Evolutionary conservation across 2,888 invertebrate genomes (phyloP).

Genomic region (Crematogaster levior): DNA sequence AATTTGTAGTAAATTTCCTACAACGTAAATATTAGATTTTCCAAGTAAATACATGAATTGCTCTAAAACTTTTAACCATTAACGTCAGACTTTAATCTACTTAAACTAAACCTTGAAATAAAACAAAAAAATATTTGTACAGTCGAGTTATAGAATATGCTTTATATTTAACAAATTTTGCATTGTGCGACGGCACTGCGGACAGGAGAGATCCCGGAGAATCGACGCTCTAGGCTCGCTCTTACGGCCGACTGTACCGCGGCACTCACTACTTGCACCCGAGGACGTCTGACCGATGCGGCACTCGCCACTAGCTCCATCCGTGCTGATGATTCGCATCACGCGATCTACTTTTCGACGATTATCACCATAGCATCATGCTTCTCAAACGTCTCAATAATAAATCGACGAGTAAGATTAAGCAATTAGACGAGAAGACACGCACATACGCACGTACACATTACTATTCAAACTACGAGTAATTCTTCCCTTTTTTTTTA

Average conservation of each 20-base stretch:
- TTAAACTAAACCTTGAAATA: not conserved
- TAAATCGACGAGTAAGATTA: slow-evolving; percentile 6
- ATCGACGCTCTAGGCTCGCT: slow-evolving; percentile 46
- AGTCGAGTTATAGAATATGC: not conserved
- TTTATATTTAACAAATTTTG: slow-evolving; percentile 1
- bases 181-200: slow-evolving; percentile 46
- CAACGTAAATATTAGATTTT: no score
- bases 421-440: not conserved
- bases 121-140: not conserved
- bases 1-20: not conserved
- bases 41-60: not conserved
- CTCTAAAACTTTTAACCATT: not conserved
- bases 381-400: not conserved
- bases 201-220: slow-evolving; percentile 39
- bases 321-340: slow-evolving; percentile 34
- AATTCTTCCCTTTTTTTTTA: not conserved
- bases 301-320: slow-evolving; percentile 73
- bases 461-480: not conserved
- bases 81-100: not conserved
- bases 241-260: slow-evolving; percentile 66
- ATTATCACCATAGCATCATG: not conserved
- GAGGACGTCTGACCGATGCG: slow-evolving; percentile 78
- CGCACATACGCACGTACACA: not conserved
- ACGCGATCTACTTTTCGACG: slow-evolving; percentile 29
- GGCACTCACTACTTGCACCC: slow-evolving; percentile 71